Percentiles rank a stretch among this genome's conserved stretches.
phyloP scores from a whole-genome alignment of 2,797 vertebrate species.

The Xiphorhynchus erythropygius region DNA sequence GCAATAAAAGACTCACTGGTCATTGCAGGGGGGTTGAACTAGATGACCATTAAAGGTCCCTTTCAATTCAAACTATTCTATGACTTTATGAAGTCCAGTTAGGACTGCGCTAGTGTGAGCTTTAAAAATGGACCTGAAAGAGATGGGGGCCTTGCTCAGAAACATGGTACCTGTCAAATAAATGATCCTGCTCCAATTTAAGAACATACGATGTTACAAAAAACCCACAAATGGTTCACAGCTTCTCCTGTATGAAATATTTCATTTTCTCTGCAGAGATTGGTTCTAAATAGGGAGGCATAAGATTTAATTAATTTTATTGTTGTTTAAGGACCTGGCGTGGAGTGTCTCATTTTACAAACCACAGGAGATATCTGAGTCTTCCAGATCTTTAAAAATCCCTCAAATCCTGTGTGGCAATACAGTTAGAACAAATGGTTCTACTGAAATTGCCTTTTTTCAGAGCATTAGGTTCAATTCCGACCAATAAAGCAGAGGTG shows the following conservation, averaged over 20 bases:
- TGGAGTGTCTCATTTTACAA: background rate
- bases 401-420: background rate
- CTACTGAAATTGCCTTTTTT: conserved; percentile 15
- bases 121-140: background rate
- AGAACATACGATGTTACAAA: background rate
- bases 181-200: background rate
- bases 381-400: background rate
- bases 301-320: background rate
- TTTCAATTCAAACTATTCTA: background rate
- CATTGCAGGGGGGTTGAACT: background rate
- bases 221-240: background rate
- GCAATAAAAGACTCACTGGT: background rate
- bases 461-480: conserved; percentile 1
- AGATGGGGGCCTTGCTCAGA: background rate
- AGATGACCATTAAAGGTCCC: background rate
- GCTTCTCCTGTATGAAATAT: background rate
- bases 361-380: background rate
- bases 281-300: background rate
- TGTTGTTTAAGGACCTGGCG: background rate
- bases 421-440: conserved; percentile 28
- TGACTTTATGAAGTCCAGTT: background rate
- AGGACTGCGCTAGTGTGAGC: accelerated
- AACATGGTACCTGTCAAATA: background rate
- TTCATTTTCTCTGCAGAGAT: background rate
- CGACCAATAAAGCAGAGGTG: conserved; percentile 28